Conservation (phyloP, 2,888 invertebrate species). For the Gryllus longicercus region DNA sequence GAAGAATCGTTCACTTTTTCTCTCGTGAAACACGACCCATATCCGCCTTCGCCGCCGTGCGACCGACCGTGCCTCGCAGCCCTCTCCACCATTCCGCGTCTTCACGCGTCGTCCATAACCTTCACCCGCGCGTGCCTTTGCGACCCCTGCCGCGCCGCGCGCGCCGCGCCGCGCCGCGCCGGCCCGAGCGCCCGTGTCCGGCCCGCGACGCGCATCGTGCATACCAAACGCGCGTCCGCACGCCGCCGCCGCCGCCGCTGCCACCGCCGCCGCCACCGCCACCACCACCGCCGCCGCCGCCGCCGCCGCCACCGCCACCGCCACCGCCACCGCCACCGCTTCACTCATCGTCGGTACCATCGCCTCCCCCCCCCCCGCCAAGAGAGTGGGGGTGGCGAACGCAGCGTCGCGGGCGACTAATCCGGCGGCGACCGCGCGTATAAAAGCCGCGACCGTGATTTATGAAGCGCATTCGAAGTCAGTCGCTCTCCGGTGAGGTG, state of each 20-base stretch:
- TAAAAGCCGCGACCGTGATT: neutral
- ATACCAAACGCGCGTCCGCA: neutral
- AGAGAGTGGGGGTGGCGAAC: neutral
- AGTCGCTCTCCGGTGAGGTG: neutral
- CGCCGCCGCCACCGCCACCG: too few relatives aligned
- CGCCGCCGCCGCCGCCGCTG: neutral
- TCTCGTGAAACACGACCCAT: too few relatives aligned
- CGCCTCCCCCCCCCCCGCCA: neutral
- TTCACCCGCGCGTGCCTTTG: neutral
- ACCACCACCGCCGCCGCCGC: too few relatives aligned
- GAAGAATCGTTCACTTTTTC: too few relatives aligned
- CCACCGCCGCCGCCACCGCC: too few relatives aligned
- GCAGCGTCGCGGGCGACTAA: too few relatives aligned
- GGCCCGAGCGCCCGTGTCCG: neutral
- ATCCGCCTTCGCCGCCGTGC: too few relatives aligned
- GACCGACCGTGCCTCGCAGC: too few relatives aligned
- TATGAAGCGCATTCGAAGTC: conserved; percentile 1
- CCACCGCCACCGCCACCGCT: too few relatives aligned
- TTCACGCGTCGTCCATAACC: too few relatives aligned
- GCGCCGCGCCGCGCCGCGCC: neutral
- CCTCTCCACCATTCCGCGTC: too few relatives aligned
- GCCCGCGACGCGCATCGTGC: neutral
- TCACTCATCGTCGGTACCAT: too few relatives aligned
- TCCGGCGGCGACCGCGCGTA: neutral
- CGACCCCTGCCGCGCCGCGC: neutral